phyloP scores from a whole-genome alignment of 2,113 vertebrate genomes.

The Peucedramus taeniatus region DNA sequence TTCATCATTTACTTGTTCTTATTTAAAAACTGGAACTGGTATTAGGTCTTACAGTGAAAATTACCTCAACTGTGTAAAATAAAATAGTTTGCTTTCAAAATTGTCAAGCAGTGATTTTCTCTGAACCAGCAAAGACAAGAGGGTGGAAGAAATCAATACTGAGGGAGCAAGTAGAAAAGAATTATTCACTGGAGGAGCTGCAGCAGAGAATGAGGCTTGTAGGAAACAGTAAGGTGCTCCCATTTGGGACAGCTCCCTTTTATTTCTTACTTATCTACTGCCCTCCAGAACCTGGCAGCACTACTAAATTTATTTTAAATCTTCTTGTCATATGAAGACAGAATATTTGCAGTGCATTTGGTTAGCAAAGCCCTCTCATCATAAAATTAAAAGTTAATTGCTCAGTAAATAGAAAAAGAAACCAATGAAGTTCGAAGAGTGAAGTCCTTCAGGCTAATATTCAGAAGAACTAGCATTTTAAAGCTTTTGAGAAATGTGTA shows the following conservation, averaged over 20 bases:
- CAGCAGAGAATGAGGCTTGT: background rate
- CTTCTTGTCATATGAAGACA: background rate
- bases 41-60: background rate
- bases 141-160: background rate
- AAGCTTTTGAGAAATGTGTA: background rate
- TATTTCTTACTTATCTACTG: background rate
- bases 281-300: background rate
- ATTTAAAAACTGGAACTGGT: background rate
- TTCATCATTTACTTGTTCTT: background rate
- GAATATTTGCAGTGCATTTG: background rate
- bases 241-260: background rate
- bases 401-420: background rate
- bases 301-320: background rate
- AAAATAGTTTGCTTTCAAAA: background rate
- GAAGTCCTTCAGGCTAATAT: background rate
- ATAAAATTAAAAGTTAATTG: background rate
- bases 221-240: background rate
- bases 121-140: background rate
- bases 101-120: background rate
- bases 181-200: background rate
- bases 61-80: background rate
- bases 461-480: background rate
- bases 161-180: background rate
- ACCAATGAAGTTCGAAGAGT: background rate
- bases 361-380: background rate